Evolutionary conservation across 2,113 vertebrate species (phyloP).

Genomic region (Bucco capensis): DNA sequence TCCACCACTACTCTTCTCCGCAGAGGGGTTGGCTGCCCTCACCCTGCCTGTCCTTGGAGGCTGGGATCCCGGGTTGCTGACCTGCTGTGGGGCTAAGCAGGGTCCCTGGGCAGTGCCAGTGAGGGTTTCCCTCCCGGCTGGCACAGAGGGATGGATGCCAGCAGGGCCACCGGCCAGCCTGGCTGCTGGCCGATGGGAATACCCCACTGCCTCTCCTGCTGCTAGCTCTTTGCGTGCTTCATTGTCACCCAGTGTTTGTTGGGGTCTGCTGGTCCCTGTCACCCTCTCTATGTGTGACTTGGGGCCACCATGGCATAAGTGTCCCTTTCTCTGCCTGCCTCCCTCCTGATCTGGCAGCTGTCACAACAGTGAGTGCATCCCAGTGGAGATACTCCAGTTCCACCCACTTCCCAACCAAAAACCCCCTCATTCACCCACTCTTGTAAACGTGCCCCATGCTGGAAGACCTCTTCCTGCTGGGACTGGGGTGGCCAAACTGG

Average conservation of each 20-base stretch:
- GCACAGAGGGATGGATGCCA: neutral
- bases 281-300: neutral
- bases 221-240: fast-evolving
- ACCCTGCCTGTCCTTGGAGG: neutral
- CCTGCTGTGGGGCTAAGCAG: fast-evolving
- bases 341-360: neutral
- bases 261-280: neutral
- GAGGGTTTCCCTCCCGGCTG: neutral
- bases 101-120: neutral
- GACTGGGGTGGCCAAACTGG: neutral
- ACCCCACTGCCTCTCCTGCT: fast-evolving
- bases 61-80: neutral
- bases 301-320: fast-evolving
- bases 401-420: neutral
- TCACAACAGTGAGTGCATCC: neutral
- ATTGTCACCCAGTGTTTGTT: fast-evolving
- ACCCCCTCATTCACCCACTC: fast-evolving
- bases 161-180: neutral
- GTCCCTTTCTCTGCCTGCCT: neutral
- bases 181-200: neutral
- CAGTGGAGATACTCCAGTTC: neutral
- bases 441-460: fast-evolving
- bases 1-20: neutral
- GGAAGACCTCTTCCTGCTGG: neutral
- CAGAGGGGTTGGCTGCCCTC: neutral